phyloP scores from a whole-genome alignment of 64 coral and sea anemone species.

The Pocillopora verrucosa region DNA sequence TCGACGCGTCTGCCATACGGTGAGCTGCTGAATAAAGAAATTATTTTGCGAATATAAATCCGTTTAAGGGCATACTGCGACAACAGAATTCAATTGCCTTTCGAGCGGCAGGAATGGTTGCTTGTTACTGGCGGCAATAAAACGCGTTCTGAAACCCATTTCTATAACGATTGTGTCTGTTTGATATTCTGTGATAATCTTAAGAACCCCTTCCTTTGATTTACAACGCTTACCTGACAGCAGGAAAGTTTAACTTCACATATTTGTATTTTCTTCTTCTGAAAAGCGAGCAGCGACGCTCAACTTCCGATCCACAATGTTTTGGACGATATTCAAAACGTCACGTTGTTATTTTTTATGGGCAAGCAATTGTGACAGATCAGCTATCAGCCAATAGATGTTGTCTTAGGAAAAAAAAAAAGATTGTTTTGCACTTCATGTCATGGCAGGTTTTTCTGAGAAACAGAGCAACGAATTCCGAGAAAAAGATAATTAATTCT shows the following conservation, averaged over 20 bases:
- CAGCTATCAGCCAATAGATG: neutral
- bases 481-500: neutral
- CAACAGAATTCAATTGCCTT: no score
- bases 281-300: neutral
- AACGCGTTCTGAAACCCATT: neutral
- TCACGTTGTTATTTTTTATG: neutral
- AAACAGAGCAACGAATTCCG: neutral
- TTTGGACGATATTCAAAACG: neutral
- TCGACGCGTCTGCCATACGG: no score
- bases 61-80: no score
- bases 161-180: neutral
- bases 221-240: neutral
- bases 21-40: no score
- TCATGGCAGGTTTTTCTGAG: slow-evolving; percentile 11
- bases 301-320: neutral
- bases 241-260: neutral
- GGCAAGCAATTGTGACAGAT: neutral
- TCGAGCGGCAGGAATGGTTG: neutral
- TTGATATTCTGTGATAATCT: neutral
- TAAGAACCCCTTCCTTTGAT: neutral
- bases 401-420: neutral
- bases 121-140: neutral
- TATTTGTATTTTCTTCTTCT: neutral
- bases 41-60: no score
- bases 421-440: neutral